Percentiles rank a stretch among this genome's conserved stretches.
These are phyloP conservation scores for Astyanax mexicanus DNA, from an alignment of 2,797 vertebrate species.

Conservation along the genomic window DNA sequence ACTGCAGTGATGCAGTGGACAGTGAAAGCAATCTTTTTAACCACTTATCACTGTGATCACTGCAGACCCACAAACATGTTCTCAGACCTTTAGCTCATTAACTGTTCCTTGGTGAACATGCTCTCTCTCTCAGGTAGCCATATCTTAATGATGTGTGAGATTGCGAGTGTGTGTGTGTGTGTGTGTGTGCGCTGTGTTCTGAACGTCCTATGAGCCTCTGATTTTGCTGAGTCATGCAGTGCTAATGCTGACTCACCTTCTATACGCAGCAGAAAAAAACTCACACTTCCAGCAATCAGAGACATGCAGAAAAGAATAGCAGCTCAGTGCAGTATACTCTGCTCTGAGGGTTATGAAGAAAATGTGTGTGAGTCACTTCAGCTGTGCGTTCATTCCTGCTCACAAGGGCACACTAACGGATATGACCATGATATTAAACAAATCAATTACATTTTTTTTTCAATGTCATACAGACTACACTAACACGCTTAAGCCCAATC, in stretches of 20 bases:
- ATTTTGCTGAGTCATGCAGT: slow-evolving; percentile 39
- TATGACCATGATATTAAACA: too few relatives aligned
- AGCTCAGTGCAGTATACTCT: slow-evolving; percentile 10
- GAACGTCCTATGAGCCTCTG: neutral
- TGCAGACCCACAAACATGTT: neutral
- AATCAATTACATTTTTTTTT: too few relatives aligned
- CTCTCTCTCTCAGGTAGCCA: neutral
- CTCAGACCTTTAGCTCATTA: neutral
- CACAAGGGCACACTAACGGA: too few relatives aligned
- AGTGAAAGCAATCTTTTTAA: neutral
- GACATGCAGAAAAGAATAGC: neutral
- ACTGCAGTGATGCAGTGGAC: too few relatives aligned
- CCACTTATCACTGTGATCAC: neutral
- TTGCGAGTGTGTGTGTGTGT: too few relatives aligned
- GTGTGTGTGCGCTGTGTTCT: neutral
- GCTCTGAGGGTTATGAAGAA: neutral
- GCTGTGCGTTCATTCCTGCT: too few relatives aligned
- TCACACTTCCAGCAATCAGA: slow-evolving; percentile 4
- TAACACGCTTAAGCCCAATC: too few relatives aligned
- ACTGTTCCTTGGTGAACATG: neutral
- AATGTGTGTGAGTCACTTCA: neutral
- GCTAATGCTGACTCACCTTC: slow-evolving; percentile 35
- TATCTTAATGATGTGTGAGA: neutral
- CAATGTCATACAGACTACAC: too few relatives aligned
- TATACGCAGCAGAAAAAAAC: slow-evolving; percentile 22